Conservation (phyloP, 2,888 invertebrate genomes). For the Phalangium opilio region DNA sequence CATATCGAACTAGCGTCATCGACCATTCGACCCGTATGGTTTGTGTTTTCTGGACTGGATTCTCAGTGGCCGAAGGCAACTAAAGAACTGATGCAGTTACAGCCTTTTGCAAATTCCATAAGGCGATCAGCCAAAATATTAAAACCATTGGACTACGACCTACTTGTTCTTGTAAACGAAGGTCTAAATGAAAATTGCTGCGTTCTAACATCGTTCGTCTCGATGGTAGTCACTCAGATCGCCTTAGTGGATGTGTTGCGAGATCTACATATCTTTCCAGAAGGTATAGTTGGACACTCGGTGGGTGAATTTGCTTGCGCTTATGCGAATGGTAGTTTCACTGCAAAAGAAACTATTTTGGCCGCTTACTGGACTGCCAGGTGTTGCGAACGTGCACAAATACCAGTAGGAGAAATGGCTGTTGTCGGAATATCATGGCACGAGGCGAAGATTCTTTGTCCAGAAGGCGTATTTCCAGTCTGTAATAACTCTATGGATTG, state of each 20-base stretch:
- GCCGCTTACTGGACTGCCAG: slow-evolving; percentile 58
- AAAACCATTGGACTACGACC: slow-evolving; percentile 30
- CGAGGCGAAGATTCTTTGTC: slow-evolving; percentile 24
- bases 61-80: slow-evolving; percentile 40
- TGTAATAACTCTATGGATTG: slow-evolving; percentile 39
- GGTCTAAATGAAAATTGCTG: slow-evolving; percentile 15
- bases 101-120: slow-evolving; percentile 34
- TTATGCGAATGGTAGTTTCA: slow-evolving; percentile 91
- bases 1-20: too few relatives aligned
- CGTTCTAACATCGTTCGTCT: slow-evolving; percentile 25
- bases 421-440: slow-evolving; percentile 37
- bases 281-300: slow-evolving; percentile 92
- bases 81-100: slow-evolving; percentile 32
- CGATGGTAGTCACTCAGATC: slow-evolving; percentile 38
- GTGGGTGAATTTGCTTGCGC: slow-evolving; percentile 87
- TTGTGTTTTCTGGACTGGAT: slow-evolving; percentile 39
- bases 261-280: slow-evolving; percentile 57
- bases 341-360: slow-evolving; percentile 80
- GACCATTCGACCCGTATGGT: slow-evolving; percentile 31
- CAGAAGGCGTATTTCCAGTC: slow-evolving; percentile 29
- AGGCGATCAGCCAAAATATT: slow-evolving; percentile 28
- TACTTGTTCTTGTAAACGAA: slow-evolving; percentile 31
- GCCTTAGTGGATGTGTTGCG: slow-evolving; percentile 36
- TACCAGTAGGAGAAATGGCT: slow-evolving; percentile 39
- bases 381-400: slow-evolving; percentile 55